Conservation (phyloP, 2,888 invertebrate genomes). For the Hydriomena furcata region DNA sequence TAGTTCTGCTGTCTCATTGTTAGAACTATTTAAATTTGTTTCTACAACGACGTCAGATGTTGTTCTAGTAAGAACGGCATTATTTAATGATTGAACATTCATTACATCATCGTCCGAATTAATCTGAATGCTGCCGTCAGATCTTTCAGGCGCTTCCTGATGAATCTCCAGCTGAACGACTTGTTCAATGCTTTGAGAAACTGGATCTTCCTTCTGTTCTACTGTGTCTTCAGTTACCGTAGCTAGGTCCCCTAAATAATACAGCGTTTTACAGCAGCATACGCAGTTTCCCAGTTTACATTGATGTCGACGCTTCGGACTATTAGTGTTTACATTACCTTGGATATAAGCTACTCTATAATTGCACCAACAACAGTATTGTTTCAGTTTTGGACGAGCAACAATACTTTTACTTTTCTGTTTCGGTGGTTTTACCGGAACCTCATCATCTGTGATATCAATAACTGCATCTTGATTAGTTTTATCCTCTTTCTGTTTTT, state of each 20-base stretch:
- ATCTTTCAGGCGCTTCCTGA: background rate
- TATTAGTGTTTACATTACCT: constrained; percentile 2
- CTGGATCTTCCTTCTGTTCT: background rate
- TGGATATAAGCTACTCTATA: constrained; percentile 27
- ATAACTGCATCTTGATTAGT: constrained; percentile 11
- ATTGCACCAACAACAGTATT: constrained; percentile 59
- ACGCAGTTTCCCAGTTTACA: constrained; percentile 34
- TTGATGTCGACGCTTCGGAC: constrained; percentile 29
- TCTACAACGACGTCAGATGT: background rate
- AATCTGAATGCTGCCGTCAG: constrained; percentile 9
- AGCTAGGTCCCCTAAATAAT: background rate
- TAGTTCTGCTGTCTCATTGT: constrained; percentile 9
- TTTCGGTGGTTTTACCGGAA: background rate
- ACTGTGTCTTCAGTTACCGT: background rate
- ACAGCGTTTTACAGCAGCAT: constrained; percentile 54
- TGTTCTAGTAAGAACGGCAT: constrained; percentile 5
- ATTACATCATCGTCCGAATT: constrained; percentile 10
- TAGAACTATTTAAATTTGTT: constrained; percentile 4
- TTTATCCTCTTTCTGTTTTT: background rate
- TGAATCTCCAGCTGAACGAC: constrained; percentile 14
- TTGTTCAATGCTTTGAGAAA: constrained; percentile 21
- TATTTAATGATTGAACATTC: background rate
- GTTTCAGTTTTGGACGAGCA: constrained; percentile 9
- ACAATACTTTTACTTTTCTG: background rate
- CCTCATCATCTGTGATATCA: constrained; percentile 22